Conservation (phyloP, 2,888 invertebrate genomes). For the Autographa gamma region DNA sequence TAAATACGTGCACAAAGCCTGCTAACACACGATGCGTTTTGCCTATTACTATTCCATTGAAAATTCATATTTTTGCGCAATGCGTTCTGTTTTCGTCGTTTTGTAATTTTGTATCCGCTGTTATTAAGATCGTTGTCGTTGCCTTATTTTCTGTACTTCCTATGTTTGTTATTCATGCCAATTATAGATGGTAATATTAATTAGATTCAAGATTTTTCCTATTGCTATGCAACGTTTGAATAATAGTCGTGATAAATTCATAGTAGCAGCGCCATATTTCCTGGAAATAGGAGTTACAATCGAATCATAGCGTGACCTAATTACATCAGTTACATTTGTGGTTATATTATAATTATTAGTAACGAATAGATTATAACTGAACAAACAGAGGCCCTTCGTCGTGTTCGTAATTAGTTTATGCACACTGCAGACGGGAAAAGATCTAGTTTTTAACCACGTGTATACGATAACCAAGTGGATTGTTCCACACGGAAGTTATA, state of each 20-base stretch:
- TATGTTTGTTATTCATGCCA: slow-evolving; percentile 45
- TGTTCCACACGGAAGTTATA: slow-evolving; percentile 65
- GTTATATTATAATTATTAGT: slow-evolving; percentile 61
- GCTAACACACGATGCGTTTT: slow-evolving; percentile 52
- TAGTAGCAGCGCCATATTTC: slow-evolving; percentile 63
- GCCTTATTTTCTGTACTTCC: slow-evolving; percentile 47
- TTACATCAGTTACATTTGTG: slow-evolving; percentile 62
- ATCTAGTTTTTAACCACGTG: slow-evolving; percentile 75
- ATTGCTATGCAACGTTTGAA: slow-evolving; percentile 55
- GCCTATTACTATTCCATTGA: slow-evolving; percentile 49
- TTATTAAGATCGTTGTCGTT: slow-evolving; percentile 27
- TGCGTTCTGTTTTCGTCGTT: slow-evolving; percentile 22
- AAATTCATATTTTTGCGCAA: slow-evolving; percentile 49
- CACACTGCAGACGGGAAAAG: slow-evolving; percentile 67
- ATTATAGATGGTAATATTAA: slow-evolving; percentile 54
- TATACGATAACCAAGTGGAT: slow-evolving; percentile 68
- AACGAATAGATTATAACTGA: slow-evolving; percentile 62
- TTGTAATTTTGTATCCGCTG: slow-evolving; percentile 26
- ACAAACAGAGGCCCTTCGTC: slow-evolving; percentile 65
- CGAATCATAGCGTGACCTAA: slow-evolving; percentile 65
- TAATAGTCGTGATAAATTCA: slow-evolving; percentile 67
- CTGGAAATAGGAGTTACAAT: slow-evolving; percentile 69
- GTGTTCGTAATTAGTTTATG: slow-evolving; percentile 68
- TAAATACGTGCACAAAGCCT: slow-evolving; percentile 59
- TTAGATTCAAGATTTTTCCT: slow-evolving; percentile 61